Evolutionary conservation across 2,797 vertebrate genomes (phyloP).

Genomic region (Nothura maculosa): DNA sequence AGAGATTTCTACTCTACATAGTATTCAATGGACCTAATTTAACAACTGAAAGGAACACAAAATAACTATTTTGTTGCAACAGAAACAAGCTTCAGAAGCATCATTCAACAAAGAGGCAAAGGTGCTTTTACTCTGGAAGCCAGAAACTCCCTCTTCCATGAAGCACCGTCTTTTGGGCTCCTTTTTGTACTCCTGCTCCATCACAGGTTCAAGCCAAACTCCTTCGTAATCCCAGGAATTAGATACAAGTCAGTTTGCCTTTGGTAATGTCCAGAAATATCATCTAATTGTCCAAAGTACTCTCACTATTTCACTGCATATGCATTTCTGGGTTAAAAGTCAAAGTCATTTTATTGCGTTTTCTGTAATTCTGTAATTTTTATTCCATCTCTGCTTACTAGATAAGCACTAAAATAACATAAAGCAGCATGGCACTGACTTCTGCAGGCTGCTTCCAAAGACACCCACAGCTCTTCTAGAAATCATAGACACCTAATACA

Average conservation of each 20-base stretch:
- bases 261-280: conserved; percentile 62
- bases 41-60: conserved; percentile 13
- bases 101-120: conserved; percentile 41
- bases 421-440: conserved; percentile 14
- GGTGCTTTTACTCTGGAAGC: conserved; percentile 29
- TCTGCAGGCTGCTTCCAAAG: conserved; percentile 33
- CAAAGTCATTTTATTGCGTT: conserved; percentile 69
- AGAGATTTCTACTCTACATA: neutral
- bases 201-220: conserved; percentile 68
- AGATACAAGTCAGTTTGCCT: conserved; percentile 64
- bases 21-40: neutral
- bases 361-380: conserved; percentile 65
- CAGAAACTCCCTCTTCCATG: conserved; percentile 28
- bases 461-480: conserved; percentile 35
- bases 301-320: conserved; percentile 57
- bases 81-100: neutral
- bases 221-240: conserved; percentile 70
- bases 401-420: conserved; percentile 44
- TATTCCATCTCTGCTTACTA: conserved; percentile 55
- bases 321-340: conserved; percentile 63
- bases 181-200: conserved; percentile 68
- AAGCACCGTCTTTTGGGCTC: conserved; percentile 48
- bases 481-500: neutral
- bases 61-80: neutral
- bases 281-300: conserved; percentile 48